Evolutionary conservation across 2,888 invertebrate species (phyloP).

Genomic region (Steinernema scapterisci): DNA sequence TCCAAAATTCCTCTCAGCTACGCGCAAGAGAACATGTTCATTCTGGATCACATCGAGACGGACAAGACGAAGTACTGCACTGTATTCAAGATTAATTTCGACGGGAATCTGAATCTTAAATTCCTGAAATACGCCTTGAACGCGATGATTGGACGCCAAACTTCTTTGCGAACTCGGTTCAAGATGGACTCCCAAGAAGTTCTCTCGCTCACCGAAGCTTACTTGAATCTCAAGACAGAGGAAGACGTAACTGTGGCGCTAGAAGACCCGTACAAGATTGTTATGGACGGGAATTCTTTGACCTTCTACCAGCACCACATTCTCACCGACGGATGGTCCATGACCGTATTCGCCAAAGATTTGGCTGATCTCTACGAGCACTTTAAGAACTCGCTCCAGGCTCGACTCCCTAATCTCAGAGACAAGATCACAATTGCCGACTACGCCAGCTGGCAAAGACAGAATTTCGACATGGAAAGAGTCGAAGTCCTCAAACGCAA

Average conservation of each 20-base stretch:
- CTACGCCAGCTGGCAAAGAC: constrained; percentile 40
- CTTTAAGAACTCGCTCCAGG: constrained; percentile 21
- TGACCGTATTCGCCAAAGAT: constrained; percentile 58
- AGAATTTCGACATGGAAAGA: constrained; percentile 28
- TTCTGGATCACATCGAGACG: constrained; percentile 48
- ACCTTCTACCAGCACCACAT: constrained; percentile 62
- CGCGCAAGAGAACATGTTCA: constrained; percentile 60
- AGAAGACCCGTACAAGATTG: constrained; percentile 36
- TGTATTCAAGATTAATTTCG: constrained; percentile 51
- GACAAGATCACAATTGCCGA: constrained; percentile 34
- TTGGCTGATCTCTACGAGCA: constrained; percentile 40
- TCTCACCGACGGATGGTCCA: constrained; percentile 65
- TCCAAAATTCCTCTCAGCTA: constrained; percentile 46
- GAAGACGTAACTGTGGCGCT: constrained; percentile 11
- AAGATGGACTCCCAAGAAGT: constrained; percentile 40
- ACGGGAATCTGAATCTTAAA: constrained; percentile 32
- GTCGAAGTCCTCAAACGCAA: constrained; percentile 2
- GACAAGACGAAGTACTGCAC: constrained; percentile 54
- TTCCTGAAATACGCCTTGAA: constrained; percentile 33
- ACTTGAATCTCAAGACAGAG: constrained; percentile 36
- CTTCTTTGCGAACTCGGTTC: constrained; percentile 47
- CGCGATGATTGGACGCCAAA: constrained; percentile 48
- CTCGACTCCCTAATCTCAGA: too few species aligned
- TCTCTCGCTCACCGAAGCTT: constrained; percentile 52
- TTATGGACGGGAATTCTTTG: constrained; percentile 20